A percentile compares a stretch with the other conserved stretches of the same genome.
Evolutionary conservation across 1,140 invertebrate genomes (phyloP).

Genomic region (Neodiprion virginianus): DNA sequence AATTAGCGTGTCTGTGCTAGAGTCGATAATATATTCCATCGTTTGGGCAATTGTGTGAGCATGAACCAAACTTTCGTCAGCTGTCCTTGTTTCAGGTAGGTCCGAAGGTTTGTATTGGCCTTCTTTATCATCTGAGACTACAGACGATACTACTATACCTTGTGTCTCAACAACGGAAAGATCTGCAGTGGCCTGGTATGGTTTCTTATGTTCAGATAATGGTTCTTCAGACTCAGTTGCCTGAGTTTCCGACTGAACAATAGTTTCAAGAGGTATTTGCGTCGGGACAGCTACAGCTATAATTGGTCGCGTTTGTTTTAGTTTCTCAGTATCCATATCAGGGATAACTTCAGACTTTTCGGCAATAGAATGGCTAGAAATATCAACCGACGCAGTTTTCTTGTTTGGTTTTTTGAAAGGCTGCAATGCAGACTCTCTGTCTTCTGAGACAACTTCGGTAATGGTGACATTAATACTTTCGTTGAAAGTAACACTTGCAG

Average conservation of each 20-base stretch:
- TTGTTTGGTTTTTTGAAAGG: constrained; percentile 45
- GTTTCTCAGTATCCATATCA: constrained; percentile 47
- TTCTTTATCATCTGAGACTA: constrained; percentile 62
- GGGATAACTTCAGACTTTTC: constrained; percentile 55
- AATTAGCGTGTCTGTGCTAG: constrained; percentile 35
- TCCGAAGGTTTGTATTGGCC: constrained; percentile 44
- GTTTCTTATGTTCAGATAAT: constrained; percentile 42
- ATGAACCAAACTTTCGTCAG: constrained; percentile 40
- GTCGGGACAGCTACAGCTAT: constrained; percentile 43
- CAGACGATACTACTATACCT: constrained; percentile 49
- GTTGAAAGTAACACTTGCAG: constrained; percentile 53
- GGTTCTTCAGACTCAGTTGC: constrained; percentile 47
- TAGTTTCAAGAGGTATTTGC: constrained; percentile 47
- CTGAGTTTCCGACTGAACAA: constrained; percentile 48
- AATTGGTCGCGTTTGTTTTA: constrained; percentile 45
- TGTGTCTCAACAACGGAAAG: constrained; percentile 47
- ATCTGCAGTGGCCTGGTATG: constrained; percentile 45
- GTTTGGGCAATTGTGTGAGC: constrained; percentile 51
- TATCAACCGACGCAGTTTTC: constrained; percentile 49
- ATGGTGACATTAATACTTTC: constrained; percentile 56
- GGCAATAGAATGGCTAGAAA: constrained; percentile 55
- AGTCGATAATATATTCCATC: constrained; percentile 42
- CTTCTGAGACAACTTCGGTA: constrained; percentile 56
- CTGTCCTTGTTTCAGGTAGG: constrained; percentile 46
- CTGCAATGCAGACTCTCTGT: constrained; percentile 59